Base-by-base conservation (phyloP, 2,797 vertebrate species). In the Telmatherina bonti region DNA sequence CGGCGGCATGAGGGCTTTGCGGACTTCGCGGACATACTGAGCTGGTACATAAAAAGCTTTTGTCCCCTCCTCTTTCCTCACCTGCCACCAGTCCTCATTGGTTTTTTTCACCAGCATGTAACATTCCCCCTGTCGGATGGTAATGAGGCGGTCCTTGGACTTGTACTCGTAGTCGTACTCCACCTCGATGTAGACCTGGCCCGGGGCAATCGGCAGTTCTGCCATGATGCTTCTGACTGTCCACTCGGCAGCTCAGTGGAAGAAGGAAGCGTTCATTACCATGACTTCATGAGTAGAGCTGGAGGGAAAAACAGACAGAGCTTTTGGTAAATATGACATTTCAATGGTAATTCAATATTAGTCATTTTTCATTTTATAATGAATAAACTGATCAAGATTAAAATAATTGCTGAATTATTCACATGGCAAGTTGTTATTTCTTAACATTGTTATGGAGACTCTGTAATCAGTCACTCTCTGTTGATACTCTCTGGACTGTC, bases 81-180 rank as follows among this genome's bases (percentile, higher is more conserved):
- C 97, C 87, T 99, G 97, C 97, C 97, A 99, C 97, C 97, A 99
- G 83, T 99, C 97, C 56, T 96, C 95, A 0, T 99, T 99, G 81
- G 96, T 96, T 87, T 99, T 99, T 91, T 96, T 96, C 59, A 99
- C 94, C 63, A 99, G 92, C 86, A 97, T 93, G 85, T 96, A 99
- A 72, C 95, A 95, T 71, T 99, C 97, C 0, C 97, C 97, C 90
- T 98, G 96, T 38, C 90, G 95, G 82, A 99, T 99, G 81, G 92
- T 89, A 74, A 99, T 94, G 76, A 94, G 88, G 84, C 95, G 95
- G 88, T 96, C 96, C 91, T 98, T 99, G 75, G 95, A 92, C 73
- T 95, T 96, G 79, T 99, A 99, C 43, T 98, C 97, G 9, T 99
- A 99, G 90, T 98, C 97, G 0, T 97, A 99, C 57, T 98, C 97